phyloP scores from a whole-genome alignment of 2,888 invertebrate species.

The Mayetiola destructor region DNA sequence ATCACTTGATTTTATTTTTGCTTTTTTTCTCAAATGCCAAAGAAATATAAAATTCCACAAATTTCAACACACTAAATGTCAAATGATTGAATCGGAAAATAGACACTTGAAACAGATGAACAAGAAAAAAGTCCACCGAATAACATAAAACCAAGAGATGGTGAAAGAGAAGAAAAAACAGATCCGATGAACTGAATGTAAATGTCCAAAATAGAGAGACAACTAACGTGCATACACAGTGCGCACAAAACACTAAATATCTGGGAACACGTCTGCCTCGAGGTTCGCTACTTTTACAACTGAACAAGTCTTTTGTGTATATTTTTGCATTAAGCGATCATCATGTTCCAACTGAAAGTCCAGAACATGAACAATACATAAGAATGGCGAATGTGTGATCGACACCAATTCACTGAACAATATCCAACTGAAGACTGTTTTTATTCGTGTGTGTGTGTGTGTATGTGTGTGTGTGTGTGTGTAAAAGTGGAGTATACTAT shows the following conservation, averaged over 20 bases:
- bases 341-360: background rate
- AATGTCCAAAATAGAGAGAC: background rate
- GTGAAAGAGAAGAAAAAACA: too few species aligned
- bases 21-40: too few species aligned
- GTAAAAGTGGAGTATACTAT: background rate
- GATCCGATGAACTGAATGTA: background rate
- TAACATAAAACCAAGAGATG: too few species aligned
- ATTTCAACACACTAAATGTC: too few species aligned
- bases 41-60: too few species aligned
- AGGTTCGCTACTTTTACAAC: conserved; percentile 8
- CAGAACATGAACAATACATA: background rate
- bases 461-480: background rate
- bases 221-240: background rate
- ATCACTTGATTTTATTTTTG: too few species aligned
- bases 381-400: conserved; percentile 3
- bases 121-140: too few species aligned
- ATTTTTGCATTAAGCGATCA: background rate
- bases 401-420: conserved; percentile 7
- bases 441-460: too few species aligned
- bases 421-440: too few species aligned
- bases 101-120: too few species aligned
- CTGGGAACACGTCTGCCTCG: conserved; percentile 1
- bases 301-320: conserved; percentile 3
- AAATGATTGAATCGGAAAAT: too few species aligned
- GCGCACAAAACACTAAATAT: too few species aligned